Base-by-base conservation (phyloP, 1,140 invertebrate genomes). In the Macrocentrus cingulum region DNA sequence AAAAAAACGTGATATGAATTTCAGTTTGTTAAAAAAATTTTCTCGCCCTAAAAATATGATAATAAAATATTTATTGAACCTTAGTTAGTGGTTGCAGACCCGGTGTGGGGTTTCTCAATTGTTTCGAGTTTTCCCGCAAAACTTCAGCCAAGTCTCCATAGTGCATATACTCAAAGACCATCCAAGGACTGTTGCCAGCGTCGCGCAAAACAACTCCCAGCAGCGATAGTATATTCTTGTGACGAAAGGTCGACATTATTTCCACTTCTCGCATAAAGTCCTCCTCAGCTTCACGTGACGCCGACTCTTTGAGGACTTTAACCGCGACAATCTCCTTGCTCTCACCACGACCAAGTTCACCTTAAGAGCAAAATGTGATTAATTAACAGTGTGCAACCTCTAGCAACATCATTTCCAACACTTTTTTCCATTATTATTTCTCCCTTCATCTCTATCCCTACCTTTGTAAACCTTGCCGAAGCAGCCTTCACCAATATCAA, bases 91-190 rank as follows among this genome's bases (percentile, higher is more conserved):
- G 69, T 41, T 71, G 67, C 1, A 79, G 56, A 51, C 66, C 75
- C 6, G 76, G 68, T 34, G 81, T 80, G 23, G 69, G 64, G 29
- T 70, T 68, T 45, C 69, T 70, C 2, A 81, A 67, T 7, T 74
- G 71, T 8, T 77, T 74, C 1, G 83, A 84, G 52, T 89, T 91
- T 18, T 82, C 83, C 44, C 93, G 77, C 6, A 97, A 72, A 1
- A 95, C 84, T 56, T 92, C 89, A 0, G 92, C 90, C 37, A 97
- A 79, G 71, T 97, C 93, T 0, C 94, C 94, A 74, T 90, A 85
- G 15, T 88, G 84, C 94, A 97, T 97, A 67, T 87, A 95, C 71
- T 97, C 93, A 70, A 95, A 97, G 1, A 97, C 85, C 91, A 96
- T 94, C 86, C 91, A 95, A 0, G 92, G 93, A 60, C 84, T 87